Evolutionary conservation across 2,113 vertebrate genomes (phyloP).

Genomic region (Rhizomys pruinosus): DNA sequence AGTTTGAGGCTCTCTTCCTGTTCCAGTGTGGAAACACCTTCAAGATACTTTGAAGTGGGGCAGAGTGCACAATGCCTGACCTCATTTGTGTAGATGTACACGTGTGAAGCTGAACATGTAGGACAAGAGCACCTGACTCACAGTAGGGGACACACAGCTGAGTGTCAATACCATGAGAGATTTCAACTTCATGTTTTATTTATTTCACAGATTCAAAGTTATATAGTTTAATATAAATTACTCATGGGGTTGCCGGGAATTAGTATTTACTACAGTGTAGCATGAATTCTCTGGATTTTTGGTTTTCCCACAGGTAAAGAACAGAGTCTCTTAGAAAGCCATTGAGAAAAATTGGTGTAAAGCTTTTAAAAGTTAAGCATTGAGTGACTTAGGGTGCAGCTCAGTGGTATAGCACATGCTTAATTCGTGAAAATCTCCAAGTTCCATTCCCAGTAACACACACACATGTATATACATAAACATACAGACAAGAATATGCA

Average conservation of each 20-base stretch:
- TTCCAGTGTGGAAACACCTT: background rate
- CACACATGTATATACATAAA: background rate
- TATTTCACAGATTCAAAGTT: background rate
- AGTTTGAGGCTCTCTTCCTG: background rate
- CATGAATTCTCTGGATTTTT: background rate
- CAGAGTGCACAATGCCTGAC: background rate
- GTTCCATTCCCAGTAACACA: background rate
- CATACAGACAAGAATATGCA: background rate
- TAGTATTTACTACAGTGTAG: background rate
- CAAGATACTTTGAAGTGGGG: background rate
- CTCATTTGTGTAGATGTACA: background rate
- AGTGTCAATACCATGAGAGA: background rate
- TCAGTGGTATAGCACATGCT: background rate
- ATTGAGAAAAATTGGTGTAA: background rate
- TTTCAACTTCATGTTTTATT: background rate
- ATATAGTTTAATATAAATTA: background rate
- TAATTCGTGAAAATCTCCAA: background rate
- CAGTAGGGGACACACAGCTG: background rate
- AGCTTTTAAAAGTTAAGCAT: background rate
- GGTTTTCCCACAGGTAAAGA: background rate
- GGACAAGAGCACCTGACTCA: background rate
- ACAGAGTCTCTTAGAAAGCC: background rate
- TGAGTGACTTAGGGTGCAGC: background rate
- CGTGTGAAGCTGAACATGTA: background rate
- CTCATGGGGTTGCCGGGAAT: background rate